A percentile compares a stretch with the other conserved stretches of the same genome.
These are phyloP conservation scores for Smutsia gigantea DNA, from an alignment of 2,797 vertebrate species.

Conservation along the genomic window DNA sequence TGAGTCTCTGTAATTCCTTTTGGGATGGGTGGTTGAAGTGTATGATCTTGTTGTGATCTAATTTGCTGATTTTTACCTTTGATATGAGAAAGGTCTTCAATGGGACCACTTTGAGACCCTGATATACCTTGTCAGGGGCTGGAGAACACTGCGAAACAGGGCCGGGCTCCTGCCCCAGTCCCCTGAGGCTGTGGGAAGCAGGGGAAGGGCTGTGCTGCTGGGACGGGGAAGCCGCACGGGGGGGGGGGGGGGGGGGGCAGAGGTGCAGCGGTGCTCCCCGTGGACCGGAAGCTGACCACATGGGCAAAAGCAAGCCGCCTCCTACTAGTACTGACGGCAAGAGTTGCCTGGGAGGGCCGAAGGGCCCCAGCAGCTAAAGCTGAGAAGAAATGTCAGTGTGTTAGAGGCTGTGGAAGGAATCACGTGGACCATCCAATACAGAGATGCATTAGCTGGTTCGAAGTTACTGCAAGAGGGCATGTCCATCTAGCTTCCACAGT, in stretches of 20 bases:
- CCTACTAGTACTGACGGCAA: background rate
- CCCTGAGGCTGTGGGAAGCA: background rate
- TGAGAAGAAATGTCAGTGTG: no score
- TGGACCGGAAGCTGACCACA: background rate
- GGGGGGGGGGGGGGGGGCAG: background rate
- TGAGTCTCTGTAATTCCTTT: background rate
- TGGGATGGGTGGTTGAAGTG: background rate
- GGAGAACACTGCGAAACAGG: background rate
- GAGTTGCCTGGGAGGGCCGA: background rate
- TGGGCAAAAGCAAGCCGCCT: background rate
- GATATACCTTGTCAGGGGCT: background rate
- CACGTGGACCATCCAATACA: background rate
- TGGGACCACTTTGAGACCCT: background rate
- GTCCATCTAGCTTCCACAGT: background rate
- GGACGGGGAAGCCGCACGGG: background rate
- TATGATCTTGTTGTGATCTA: background rate
- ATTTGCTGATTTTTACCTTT: background rate
- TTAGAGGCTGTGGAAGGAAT: background rate
- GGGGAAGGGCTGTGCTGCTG: background rate
- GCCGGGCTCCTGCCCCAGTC: background rate
- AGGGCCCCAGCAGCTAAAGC: background rate
- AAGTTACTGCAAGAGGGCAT: background rate
- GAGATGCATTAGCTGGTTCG: background rate
- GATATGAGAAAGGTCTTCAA: background rate
- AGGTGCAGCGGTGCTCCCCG: background rate